Evolutionary conservation across 2,797 vertebrate genomes (phyloP), one percentile per base, ranked within the genome.

Genomic region (Epinephelus awoara): DNA sequence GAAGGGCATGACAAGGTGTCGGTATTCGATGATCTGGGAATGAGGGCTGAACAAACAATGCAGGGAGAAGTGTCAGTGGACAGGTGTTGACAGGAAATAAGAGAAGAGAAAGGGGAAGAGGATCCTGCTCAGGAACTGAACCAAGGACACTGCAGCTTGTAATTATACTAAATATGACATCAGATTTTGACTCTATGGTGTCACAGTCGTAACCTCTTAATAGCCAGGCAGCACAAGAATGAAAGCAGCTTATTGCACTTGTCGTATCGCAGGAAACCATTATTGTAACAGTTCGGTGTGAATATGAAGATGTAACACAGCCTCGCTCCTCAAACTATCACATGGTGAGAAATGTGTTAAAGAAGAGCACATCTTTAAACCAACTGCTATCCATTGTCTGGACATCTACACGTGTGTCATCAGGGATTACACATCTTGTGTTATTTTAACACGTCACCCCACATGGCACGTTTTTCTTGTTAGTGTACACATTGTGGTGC

Each of bases 401-500:
- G 29, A 71, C 57, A 15, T 44, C 18, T 57, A 63, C 76, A 34
- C 7, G 7, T 34, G 40, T 12, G 40, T 42, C 51, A 21, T 72
- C 29, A 65, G 54, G 19, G 52, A 25, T 58, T 3, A 2, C 54
- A 85, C 80, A 77, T 65, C 77, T 67, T 77, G 68, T 72, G 78
- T 66, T 82, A 8, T 72, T 55, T 67, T 75, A 75, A 61, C 69
- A 70, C 25, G 21, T 34, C 47, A 73, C 68, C 19, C 59, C 63
- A 54, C 9, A 68, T 68, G 56, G 50, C 76, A 68, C 38, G 2
- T 78, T 85, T 67, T 79, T 61, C 76, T 56, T 50, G 55, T 84
- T 83, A 84, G 68, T 70, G 61, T 72, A 55, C 72, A 83, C 72
- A 70, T 82, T 42, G 23, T 40, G 47, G 54, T 78, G 77, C 70